A percentile compares a stretch with the other conserved stretches of the same genome.
Conservation (phyloP, 2,888 invertebrate species). For the Rhagonycha lutea region DNA sequence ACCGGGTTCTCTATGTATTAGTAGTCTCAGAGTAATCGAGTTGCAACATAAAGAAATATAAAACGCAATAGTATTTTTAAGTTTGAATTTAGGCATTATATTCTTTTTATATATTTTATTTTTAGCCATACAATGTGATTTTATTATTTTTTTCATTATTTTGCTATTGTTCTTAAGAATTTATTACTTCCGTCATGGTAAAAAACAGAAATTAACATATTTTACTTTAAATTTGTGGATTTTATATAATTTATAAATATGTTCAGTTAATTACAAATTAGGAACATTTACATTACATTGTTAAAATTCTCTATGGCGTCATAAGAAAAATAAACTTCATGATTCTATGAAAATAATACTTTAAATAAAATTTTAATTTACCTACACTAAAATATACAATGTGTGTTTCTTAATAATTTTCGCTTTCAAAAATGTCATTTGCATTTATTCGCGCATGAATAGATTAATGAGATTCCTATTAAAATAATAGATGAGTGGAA, state of each 20-base stretch:
- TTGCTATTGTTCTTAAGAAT: not conserved
- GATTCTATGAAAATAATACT: not conserved
- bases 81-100: not conserved
- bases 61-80: not conserved
- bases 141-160: not conserved
- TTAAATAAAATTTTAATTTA: too few species aligned
- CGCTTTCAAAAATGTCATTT: too few species aligned
- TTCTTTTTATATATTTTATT: not conserved
- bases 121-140: not conserved
- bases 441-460: too few species aligned
- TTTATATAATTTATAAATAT: not conserved
- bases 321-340: not conserved
- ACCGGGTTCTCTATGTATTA: too few species aligned
- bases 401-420: too few species aligned
- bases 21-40: too few species aligned
- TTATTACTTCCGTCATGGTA: not conserved
- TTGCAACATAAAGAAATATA: too few species aligned
- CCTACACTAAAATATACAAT: too few species aligned
- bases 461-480: too few species aligned
- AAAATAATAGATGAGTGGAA: too few species aligned
- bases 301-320: not conserved
- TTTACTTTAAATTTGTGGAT: not conserved
- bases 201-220: not conserved
- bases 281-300: not conserved
- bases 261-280: too few species aligned